Conservation (phyloP, 2,888 invertebrate species). For the Amitus sp. region DNA sequence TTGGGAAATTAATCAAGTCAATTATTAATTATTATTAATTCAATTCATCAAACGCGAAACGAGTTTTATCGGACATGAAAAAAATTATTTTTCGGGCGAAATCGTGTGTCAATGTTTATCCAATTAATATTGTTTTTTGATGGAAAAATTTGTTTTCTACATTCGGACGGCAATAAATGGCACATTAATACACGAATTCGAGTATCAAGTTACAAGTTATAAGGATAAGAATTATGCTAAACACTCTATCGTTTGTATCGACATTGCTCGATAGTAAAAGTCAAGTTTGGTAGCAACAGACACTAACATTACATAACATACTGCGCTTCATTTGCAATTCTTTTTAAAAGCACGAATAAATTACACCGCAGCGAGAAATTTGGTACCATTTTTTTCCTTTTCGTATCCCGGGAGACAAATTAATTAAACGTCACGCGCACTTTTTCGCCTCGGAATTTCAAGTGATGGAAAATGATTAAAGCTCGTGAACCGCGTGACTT, state of each 20-base stretch:
- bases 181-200: conserved; percentile 5
- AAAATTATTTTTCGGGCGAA: neutral
- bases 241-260: conserved; percentile 19
- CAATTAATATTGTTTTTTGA: neutral
- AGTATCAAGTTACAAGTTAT: conserved; percentile 8
- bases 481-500: neutral
- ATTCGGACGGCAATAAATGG: neutral
- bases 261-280: conserved; percentile 19
- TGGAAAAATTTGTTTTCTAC: neutral
- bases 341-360: conserved; percentile 34
- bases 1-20: too few relatives aligned
- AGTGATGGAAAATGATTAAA: conserved; percentile 1
- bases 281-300: conserved; percentile 20
- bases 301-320: conserved; percentile 26
- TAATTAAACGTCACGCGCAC: conserved; percentile 22
- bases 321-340: conserved; percentile 36
- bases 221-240: conserved; percentile 11
- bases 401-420: conserved; percentile 20
- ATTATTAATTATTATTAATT: too few relatives aligned
- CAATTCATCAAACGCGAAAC: too few relatives aligned
- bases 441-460: conserved; percentile 1
- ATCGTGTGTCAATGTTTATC: too few relatives aligned
- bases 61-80: too few relatives aligned
- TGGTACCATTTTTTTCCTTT: conserved; percentile 24
- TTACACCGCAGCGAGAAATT: conserved; percentile 34